Base-by-base conservation (phyloP, 2,888 invertebrate genomes). In the Neoascia interrupta region DNA sequence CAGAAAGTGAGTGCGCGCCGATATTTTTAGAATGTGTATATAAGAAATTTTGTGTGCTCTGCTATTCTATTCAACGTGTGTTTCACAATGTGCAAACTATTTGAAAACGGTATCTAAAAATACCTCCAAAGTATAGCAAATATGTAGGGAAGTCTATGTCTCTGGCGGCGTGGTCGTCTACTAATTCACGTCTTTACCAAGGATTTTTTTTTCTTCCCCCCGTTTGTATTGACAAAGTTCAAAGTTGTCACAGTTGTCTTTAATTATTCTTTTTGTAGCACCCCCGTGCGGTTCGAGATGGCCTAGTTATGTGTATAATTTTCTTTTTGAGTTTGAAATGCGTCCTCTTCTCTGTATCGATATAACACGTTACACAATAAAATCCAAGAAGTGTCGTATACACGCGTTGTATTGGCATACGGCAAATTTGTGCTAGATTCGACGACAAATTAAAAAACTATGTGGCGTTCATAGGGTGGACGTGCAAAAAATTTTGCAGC, bases 81-180 rank as follows among this genome's bases (percentile, higher is more conserved):
- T 79, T 79, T 73, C 79, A 79, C 79, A 73, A 79, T 79, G 61
- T 79, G 79, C 68, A 68, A 79, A 79, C 79, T 73, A 73, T 79
- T 72, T 36, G 31, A 73, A n/a, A 19, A 61, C 43, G 56, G 19
- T 31, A 66, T 72, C 79, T 79, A 79, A 68, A 73, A 79, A 79
- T 79, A 79, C 45, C n/a, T 51, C 53, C 21, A 31, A 18, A 68
- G 26, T 64, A 26, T 26, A 56, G 69, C 54, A 70, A 76, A 63
- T 45, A 64, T 64, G 45, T 70, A 70, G 64, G 76, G 54, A 76
- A 76, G 39, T 53, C 26, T 18, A 18, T 63, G 58, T 69, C 49
- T 28, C 28, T 66, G 39, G 16, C 43, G 54, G 37, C 19, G 58
- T 47, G 31, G 34, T 63, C 13, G 8, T 37, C 26, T 49, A 53